Base-by-base conservation (phyloP, 2,797 vertebrate genomes). In the Urosaurus nigricauda region DNA sequence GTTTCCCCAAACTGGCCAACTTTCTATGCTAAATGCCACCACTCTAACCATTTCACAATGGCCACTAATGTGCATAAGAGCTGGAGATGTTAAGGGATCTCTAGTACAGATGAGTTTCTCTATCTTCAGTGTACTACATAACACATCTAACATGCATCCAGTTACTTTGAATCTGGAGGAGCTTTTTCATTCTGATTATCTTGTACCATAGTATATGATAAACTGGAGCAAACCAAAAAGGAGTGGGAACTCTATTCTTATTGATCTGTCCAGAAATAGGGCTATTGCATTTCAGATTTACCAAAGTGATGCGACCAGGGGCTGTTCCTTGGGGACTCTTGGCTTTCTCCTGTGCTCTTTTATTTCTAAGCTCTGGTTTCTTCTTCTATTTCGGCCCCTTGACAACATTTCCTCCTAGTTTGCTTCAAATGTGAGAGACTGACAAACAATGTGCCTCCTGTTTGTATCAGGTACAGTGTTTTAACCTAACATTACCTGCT, bases 281-380 rank as follows among this genome's bases (percentile, higher is more conserved):
- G n/a, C 87, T 96, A 97, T 97, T 96, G 75, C 79, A 87, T 98
- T 98, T 97, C 98, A 96, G 94, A 95, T 95, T 96, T 96, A 97
- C 95, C 95, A 97, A 88, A 95, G 94, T 95, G 94, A 93, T 94
- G 95, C 96, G 96, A 95, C 81, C 86, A 78, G 24, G 47, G 93
- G 29, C 47, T 12, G 93, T 91, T 96, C 94, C 97, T 94, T 85
- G 90, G 97, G 97, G 96, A 94, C 93, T 97, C 97, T 97, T 95
- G 90, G 87, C 93, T 98, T 97, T 97, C 96, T 91, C 79, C 83
- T 82, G 63, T 68, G 68, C 11, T 85, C 89, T 87, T 91, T 92
- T 85, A 90, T 87, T 89, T 93, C 85, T 68, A 92, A 94, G 84
- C 90, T 90, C 70, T 68, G 40, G 16, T 79, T 95, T 92, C 90